Evolutionary conservation across 2,113 vertebrate species (phyloP).

Genomic region (Promerops cafer): DNA sequence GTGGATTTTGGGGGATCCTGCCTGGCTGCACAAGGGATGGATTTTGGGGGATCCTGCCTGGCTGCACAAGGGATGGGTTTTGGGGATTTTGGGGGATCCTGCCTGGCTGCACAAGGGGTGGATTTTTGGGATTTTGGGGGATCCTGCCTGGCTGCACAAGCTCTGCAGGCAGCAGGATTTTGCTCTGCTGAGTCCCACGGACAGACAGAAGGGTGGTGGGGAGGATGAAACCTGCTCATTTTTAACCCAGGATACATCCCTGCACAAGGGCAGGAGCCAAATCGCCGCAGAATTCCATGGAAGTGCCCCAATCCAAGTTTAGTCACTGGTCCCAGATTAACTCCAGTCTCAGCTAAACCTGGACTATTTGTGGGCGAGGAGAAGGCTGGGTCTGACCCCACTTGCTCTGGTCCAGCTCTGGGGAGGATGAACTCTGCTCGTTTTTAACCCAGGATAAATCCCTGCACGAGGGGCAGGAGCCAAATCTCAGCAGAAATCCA

Average conservation of each 20-base stretch:
- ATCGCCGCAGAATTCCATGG: neutral
- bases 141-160: neutral
- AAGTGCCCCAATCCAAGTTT: rapidly evolving
- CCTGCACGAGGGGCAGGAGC: neutral
- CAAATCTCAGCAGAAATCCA: neutral
- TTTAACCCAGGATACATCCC: neutral
- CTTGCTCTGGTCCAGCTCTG: neutral
- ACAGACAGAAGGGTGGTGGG: neutral
- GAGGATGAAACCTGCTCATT: neutral
- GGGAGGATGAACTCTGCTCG: neutral
- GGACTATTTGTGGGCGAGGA: rapidly evolving
- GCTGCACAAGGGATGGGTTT: neutral
- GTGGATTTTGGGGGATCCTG: neutral
- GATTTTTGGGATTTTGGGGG: neutral
- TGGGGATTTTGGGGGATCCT: neutral
- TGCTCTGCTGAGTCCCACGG: neutral
- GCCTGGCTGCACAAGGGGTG: neutral
- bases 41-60: neutral
- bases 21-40: neutral
- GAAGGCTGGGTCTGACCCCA: neutral
- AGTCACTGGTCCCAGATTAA: neutral
- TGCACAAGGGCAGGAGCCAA: rapidly evolving
- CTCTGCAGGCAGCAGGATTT: neutral
- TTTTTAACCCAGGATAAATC: neutral
- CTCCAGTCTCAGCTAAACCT: neutral